A percentile compares a stretch with the other conserved stretches of the same genome.
These are phyloP conservation scores for Microtus oregoni DNA, from an alignment of 2,113 vertebrate genomes.

Conservation along the genomic window DNA sequence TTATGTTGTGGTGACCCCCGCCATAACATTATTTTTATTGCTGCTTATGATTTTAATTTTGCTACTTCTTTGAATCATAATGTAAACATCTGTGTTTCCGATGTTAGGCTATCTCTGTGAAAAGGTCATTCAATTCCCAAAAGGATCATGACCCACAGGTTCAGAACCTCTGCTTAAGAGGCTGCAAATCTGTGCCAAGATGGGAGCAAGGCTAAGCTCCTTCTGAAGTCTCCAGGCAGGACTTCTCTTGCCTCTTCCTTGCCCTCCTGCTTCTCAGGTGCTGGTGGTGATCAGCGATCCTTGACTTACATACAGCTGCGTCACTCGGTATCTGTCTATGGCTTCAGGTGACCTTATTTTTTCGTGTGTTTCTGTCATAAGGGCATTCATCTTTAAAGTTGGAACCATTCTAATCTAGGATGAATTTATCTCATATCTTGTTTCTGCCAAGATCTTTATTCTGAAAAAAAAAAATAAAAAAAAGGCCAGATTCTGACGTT, in stretches of 20 bases:
- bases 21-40: not conserved
- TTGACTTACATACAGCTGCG: not conserved
- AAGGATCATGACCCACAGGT: not conserved
- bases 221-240: not conserved
- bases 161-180: not conserved
- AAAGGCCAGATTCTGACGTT: not conserved
- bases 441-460: slow-evolving; percentile 31
- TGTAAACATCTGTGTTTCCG: not conserved
- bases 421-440: slow-evolving; percentile 5
- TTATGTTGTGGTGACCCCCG: not conserved
- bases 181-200: not conserved
- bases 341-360: not conserved
- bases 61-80: not conserved
- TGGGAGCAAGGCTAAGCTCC: not conserved
- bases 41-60: not conserved
- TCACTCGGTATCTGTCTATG: not conserved
- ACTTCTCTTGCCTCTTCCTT: not conserved
- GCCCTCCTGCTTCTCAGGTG: not conserved
- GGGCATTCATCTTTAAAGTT: not conserved
- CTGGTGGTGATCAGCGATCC: too few species aligned
- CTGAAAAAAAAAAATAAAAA: not conserved
- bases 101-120: not conserved
- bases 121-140: not conserved
- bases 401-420: not conserved
- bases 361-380: not conserved